A percentile compares a stretch with the other conserved stretches of the same genome.
phyloP scores from a whole-genome alignment of 2,797 vertebrate species.

The Etheostoma perlongum region DNA sequence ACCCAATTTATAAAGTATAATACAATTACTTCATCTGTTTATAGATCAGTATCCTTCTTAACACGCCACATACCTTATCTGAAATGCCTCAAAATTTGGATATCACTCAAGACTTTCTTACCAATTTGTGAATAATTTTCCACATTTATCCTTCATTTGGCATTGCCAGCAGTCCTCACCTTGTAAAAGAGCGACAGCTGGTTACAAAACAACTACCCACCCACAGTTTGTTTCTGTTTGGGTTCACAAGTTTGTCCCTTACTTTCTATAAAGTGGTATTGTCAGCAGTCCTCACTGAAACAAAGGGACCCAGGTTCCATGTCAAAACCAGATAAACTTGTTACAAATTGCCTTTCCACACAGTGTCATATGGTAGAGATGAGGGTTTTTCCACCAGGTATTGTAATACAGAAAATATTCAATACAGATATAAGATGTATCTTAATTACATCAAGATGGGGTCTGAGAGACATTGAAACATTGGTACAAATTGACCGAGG shows the following conservation, averaged over 20 bases:
- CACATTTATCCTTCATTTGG: conserved; percentile 31
- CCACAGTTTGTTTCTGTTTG: conserved; percentile 36
- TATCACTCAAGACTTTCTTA: conserved; percentile 6
- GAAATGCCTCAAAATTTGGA: conserved; percentile 1
- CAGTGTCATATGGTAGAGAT: conserved; percentile 14
- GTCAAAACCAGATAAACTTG: conserved; percentile 21
- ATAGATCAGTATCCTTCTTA: conserved; percentile 7
- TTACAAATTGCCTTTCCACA: conserved; percentile 21
- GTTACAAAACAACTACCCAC: background rate
- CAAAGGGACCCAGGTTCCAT: conserved; percentile 18
- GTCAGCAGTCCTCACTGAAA: conserved; percentile 51
- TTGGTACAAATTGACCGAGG: background rate
- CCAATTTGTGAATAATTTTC: conserved; percentile 16
- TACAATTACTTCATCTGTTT: background rate
- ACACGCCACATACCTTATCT: background rate
- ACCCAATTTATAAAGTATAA: too few species aligned
- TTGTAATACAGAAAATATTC: conserved; percentile 5
- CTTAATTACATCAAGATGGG: conserved; percentile 6
- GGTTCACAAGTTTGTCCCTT: conserved; percentile 25
- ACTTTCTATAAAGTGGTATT: conserved; percentile 35
- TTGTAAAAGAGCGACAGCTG: conserved; percentile 48
- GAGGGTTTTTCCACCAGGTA: background rate
- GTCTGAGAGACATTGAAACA: background rate
- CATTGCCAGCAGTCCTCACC: conserved; percentile 26
- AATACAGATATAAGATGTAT: conserved; percentile 4